Evolutionary conservation across 2,888 invertebrate genomes (phyloP).

Genomic region (Eristalis tenax): DNA sequence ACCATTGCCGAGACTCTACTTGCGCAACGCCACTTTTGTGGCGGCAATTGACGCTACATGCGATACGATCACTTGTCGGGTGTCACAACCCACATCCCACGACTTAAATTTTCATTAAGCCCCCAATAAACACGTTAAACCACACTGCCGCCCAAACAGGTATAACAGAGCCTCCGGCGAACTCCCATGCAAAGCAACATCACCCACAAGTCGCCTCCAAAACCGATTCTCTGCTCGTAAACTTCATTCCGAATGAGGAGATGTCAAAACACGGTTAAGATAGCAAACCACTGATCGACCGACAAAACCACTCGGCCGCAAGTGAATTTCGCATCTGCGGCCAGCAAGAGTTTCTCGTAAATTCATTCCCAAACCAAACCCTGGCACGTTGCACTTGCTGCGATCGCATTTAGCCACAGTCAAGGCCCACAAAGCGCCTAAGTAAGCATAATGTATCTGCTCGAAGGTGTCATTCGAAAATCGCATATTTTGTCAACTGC

Average conservation of each 20-base stretch:
- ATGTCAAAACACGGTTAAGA: not conserved
- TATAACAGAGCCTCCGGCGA: too few relatives aligned
- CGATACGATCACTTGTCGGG: not conserved
- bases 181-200: not conserved
- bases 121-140: too few relatives aligned
- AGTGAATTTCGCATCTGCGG: too few relatives aligned
- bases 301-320: not conserved
- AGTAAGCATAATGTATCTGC: not conserved
- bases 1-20: not conserved
- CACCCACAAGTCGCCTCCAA: not conserved
- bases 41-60: not conserved
- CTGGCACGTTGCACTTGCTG: too few relatives aligned
- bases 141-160: too few relatives aligned
- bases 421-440: not conserved
- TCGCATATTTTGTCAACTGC: constrained; percentile 39
- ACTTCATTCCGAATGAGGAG: not conserved
- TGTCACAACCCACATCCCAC: too few relatives aligned
- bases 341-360: not conserved
- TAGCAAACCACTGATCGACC: not conserved
- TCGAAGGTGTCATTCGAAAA: not conserved
- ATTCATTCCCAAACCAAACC: not conserved
- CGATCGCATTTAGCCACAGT: not conserved
- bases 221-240: not conserved
- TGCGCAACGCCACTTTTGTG: not conserved
- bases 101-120: too few relatives aligned